These are phyloP conservation scores for Ptychoptera contaminata DNA, from an alignment of 2,888 invertebrate genomes.

Conservation along the genomic window DNA sequence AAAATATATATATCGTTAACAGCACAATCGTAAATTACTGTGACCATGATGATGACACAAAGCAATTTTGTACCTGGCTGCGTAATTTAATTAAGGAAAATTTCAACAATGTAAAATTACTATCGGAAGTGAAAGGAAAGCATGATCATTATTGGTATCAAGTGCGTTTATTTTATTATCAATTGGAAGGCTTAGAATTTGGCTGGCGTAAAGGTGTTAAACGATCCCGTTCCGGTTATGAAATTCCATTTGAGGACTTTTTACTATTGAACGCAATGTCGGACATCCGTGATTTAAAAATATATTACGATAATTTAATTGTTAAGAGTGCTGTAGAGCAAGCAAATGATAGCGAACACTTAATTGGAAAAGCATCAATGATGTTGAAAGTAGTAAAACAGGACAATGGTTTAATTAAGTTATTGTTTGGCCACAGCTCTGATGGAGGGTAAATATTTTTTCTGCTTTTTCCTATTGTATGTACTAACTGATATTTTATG, in stretches of 20 bases:
- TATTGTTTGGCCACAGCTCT: constrained; percentile 66
- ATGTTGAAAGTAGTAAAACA: constrained; percentile 14
- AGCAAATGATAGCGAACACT: constrained; percentile 13
- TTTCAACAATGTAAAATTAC: constrained; percentile 40
- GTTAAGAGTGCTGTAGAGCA: constrained; percentile 10
- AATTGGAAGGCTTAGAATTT: constrained; percentile 59
- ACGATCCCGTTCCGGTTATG: constrained; percentile 43
- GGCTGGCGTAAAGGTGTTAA: constrained; percentile 58
- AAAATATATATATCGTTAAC: constrained; percentile 4
- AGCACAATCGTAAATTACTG: constrained; percentile 29
- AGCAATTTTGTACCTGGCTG: constrained; percentile 29
- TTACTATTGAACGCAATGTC: constrained; percentile 59
- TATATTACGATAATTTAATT: constrained; percentile 29
- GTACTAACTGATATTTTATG: neutral
- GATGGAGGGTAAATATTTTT: constrained; percentile 34
- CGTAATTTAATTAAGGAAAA: constrained; percentile 39
- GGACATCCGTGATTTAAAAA: constrained; percentile 48
- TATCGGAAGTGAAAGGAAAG: constrained; percentile 38
- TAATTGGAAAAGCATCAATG: constrained; percentile 21
- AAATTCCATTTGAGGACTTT: constrained; percentile 46
- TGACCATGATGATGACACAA: constrained; percentile 25
- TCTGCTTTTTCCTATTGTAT: neutral
- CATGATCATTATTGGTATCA: constrained; percentile 68
- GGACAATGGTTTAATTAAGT: constrained; percentile 24
- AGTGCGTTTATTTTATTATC: constrained; percentile 57